Base-by-base conservation (phyloP, 2,888 invertebrate genomes). In the Drosophila hamatofila region DNA sequence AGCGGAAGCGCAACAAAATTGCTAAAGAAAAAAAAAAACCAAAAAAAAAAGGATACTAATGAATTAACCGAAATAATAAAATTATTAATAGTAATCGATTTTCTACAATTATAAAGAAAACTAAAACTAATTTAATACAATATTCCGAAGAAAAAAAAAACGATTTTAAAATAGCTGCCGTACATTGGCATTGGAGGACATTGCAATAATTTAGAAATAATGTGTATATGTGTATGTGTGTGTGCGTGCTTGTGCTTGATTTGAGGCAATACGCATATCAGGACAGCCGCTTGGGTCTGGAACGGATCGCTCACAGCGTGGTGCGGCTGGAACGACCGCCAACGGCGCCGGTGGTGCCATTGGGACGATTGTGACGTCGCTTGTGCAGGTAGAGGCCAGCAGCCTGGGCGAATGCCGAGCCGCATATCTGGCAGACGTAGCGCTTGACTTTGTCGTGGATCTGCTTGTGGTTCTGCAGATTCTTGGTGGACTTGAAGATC, bases 391-490 rank as follows among this genome's bases (percentile, higher is more conserved):
- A 92, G 35, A 92, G 83, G 23, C 92, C 92, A 33, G 92, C 92
- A 14, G 92, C 92, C 64, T 92, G 92, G 35, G 92, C 92, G 73
- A 92, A 92, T 42, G 92, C 92, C 30, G 92, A 92, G 16, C 91
- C 92, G 65, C 92, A 92, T 57, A 92, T 89, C 76, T 92, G 91
- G 69, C 92, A 92, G 54, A 92, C 85, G 58, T 92, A 92, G 61
- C 91, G 89, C 69, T 92, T 92, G 18, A 92, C 81, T 35, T 88
- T 91, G 51, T 91, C 92, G 57, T 92, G 92, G 39, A 92, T 91
- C 75, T 92, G 92, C 57, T 91, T 91, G 64, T 92, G 92, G 66
- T 92, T 92, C 61, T 92, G 88, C 27, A 92, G 86, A 66, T 92
- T 92, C 66, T 92, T 92, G 21, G 89, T 81, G 2, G 92, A 90